Evolutionary conservation across 2,888 invertebrate genomes (phyloP).

Genomic region (Parascotia fuliginaria): DNA sequence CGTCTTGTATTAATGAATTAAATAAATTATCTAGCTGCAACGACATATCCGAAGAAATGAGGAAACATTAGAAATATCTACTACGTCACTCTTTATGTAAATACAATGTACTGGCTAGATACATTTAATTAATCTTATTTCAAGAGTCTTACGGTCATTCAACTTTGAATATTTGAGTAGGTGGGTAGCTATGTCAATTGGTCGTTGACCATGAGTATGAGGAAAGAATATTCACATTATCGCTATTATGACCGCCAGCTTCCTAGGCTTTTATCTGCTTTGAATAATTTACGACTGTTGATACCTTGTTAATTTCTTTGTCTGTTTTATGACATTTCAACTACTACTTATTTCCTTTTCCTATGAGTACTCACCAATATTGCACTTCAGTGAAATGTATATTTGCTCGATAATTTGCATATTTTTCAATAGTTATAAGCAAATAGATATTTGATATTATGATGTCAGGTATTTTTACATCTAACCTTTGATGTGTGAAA

Average conservation of each 20-base stretch:
- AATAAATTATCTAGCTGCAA: background rate
- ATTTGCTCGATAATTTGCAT: no score
- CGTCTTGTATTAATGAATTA: background rate
- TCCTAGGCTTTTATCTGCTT: background rate
- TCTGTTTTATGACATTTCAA: no score
- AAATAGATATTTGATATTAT: no score
- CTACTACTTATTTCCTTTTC: no score
- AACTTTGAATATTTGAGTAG: conserved; percentile 49
- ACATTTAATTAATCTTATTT: conserved; percentile 30
- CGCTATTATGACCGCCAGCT: conserved; percentile 2
- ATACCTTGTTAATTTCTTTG: background rate
- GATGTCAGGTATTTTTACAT: no score
- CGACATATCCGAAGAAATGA: background rate
- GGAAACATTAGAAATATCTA: conserved; percentile 14
- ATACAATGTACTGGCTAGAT: conserved; percentile 1
- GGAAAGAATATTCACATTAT: conserved; percentile 29
- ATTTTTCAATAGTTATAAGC: no score
- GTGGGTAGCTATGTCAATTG: conserved; percentile 45
- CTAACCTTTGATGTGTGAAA: no score
- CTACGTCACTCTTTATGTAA: conserved; percentile 19
- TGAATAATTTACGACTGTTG: background rate
- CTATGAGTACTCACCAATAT: no score
- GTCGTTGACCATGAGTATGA: conserved; percentile 43
- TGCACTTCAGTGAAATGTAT: no score
- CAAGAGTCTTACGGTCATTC: conserved; percentile 47